Conservation (phyloP, 2,797 vertebrate genomes). For the Fistularia tabacaria region DNA sequence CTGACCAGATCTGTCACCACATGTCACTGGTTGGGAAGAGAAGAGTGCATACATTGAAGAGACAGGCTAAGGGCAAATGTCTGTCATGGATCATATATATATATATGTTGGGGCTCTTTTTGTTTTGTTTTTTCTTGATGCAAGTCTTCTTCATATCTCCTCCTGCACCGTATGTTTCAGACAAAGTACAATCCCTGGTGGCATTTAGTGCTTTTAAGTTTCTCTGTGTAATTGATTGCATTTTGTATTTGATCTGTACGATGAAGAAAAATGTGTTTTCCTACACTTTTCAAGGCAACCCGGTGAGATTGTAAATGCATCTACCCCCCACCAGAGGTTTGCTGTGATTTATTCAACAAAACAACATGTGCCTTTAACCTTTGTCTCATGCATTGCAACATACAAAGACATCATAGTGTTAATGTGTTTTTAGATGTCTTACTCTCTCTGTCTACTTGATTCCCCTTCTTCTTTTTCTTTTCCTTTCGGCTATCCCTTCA, state of each 20-base stretch:
- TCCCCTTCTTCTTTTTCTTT: no score
- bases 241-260: slow-evolving; percentile 58
- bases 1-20: slow-evolving; percentile 44
- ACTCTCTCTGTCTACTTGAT: neutral
- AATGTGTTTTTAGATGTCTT: no score
- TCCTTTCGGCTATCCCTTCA: no score
- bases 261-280: slow-evolving; percentile 26
- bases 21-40: neutral
- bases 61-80: slow-evolving; percentile 5
- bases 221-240: slow-evolving; percentile 63
- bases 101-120: neutral
- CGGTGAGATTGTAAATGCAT: slow-evolving; percentile 31
- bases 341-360: slow-evolving; percentile 12
- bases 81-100: neutral
- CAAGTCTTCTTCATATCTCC: slow-evolving; percentile 26
- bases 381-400: slow-evolving; percentile 12
- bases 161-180: slow-evolving; percentile 24
- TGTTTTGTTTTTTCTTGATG: slow-evolving; percentile 1
- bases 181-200: slow-evolving; percentile 45
- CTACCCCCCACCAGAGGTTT: slow-evolving; percentile 9
- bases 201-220: slow-evolving; percentile 64
- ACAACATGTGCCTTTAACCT: slow-evolving; percentile 19
- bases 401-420: slow-evolving; percentile 9
- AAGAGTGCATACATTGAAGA: no score
- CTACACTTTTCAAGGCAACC: slow-evolving; percentile 27